A percentile compares a stretch with the other conserved stretches of the same genome.
Conservation (phyloP, 2,113 vertebrate genomes). For the Petromus typicus region DNA sequence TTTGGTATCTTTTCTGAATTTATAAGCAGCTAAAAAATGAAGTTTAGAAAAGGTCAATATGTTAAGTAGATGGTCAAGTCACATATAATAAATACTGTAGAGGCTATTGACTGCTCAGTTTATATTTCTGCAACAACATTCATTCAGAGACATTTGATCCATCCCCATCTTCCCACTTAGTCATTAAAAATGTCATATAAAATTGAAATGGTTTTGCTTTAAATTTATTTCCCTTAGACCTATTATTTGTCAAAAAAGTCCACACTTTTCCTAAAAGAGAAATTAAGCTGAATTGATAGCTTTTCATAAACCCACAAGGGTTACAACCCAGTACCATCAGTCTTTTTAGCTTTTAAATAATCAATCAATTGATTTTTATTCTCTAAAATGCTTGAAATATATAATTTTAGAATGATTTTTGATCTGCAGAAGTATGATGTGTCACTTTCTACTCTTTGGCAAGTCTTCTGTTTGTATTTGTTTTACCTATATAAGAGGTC, state of each 20-base stretch:
- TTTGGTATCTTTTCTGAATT: constrained; percentile 60
- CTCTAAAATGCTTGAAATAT: constrained; percentile 39
- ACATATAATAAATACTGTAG: constrained; percentile 55
- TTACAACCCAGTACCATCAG: constrained; percentile 34
- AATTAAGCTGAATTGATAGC: constrained; percentile 38
- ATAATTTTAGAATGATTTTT: constrained; percentile 25
- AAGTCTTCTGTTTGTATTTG: neutral
- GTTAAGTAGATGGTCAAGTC: constrained; percentile 30
- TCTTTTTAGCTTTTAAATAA: constrained; percentile 67
- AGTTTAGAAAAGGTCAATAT: constrained; percentile 56
- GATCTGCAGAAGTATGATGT: neutral
- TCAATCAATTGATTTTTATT: constrained; percentile 65
- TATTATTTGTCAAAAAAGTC: constrained; percentile 56
- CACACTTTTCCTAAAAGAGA: constrained; percentile 54
- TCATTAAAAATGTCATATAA: constrained; percentile 56
- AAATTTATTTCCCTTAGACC: constrained; percentile 47
- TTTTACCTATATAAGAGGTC: neutral
- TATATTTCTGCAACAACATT: constrained; percentile 22
- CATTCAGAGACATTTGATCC: neutral
- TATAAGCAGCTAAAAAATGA: constrained; percentile 48
- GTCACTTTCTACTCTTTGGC: neutral
- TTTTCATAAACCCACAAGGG: constrained; percentile 61
- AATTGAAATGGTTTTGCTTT: constrained; percentile 63
- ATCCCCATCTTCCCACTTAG: constrained; percentile 4
- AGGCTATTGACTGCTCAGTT: neutral